Conservation (phyloP, 2,113 vertebrate genomes). For the Siphamia tubifer region DNA sequence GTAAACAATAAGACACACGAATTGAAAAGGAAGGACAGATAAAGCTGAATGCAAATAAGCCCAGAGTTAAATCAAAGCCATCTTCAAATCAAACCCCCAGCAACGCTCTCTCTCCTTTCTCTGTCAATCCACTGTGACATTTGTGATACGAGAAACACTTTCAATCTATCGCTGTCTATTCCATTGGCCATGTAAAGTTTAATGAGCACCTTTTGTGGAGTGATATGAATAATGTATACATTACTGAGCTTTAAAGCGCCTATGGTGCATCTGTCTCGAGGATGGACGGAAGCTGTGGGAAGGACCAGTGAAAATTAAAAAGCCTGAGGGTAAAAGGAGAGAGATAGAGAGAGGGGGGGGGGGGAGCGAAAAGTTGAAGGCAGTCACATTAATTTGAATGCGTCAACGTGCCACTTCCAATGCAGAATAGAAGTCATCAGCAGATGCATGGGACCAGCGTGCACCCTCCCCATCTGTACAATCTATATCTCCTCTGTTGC, state of each 20-base stretch:
- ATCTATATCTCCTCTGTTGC: slow-evolving; percentile 43
- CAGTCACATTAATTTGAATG: slow-evolving; percentile 66
- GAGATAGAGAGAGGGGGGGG: slow-evolving; percentile 29
- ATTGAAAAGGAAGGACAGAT: background rate
- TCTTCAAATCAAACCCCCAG: slow-evolving; percentile 66
- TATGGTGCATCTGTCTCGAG: slow-evolving; percentile 72
- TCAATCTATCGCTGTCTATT: slow-evolving; percentile 73
- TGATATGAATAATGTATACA: slow-evolving; percentile 84
- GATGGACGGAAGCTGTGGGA: slow-evolving; percentile 61
- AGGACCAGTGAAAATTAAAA: slow-evolving; percentile 71
- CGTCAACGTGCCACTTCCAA: slow-evolving; percentile 61
- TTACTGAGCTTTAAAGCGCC: slow-evolving; percentile 76
- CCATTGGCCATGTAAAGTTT: slow-evolving; percentile 77
- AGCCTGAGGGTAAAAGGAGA: slow-evolving; percentile 53
- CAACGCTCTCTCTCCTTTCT: slow-evolving; percentile 33
- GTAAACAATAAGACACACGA: slow-evolving; percentile 13
- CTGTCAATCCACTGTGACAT: slow-evolving; percentile 75
- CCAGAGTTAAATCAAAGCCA: slow-evolving; percentile 75
- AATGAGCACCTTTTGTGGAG: slow-evolving; percentile 82
- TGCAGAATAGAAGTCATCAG: slow-evolving; percentile 59
- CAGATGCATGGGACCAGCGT: slow-evolving; percentile 4
- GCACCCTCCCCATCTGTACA: background rate
- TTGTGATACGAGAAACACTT: slow-evolving; percentile 74
- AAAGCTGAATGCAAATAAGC: slow-evolving; percentile 58
- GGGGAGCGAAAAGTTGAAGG: slow-evolving; percentile 66